Evolutionary conservation across 2,888 invertebrate species (phyloP).

Genomic region (Yponomeuta plumbellus): DNA sequence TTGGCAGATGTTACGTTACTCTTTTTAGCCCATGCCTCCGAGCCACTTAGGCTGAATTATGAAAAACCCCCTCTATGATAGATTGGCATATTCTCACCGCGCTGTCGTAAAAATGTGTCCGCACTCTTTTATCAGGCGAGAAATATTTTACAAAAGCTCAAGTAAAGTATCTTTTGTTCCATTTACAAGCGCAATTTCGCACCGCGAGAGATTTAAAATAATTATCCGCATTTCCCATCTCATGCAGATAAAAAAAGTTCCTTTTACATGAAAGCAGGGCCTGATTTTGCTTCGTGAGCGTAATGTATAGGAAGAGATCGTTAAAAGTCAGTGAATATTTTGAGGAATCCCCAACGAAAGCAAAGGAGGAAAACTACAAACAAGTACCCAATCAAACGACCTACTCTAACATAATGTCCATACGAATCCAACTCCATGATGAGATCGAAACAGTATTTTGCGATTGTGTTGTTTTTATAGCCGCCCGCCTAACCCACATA

Average conservation of each 20-base stretch:
- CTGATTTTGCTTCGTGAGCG: conserved; percentile 28
- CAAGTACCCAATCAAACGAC: not conserved
- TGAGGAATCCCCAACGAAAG: conserved; percentile 16
- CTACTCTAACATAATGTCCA: not conserved
- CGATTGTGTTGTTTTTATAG: conserved; percentile 48
- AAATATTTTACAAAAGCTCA: not conserved
- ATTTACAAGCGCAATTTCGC: conserved; percentile 12
- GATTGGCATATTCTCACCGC: not conserved
- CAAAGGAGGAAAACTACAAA: conserved; percentile 19
- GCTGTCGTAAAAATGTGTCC: not conserved
- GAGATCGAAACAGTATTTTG: not conserved
- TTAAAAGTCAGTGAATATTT: not conserved
- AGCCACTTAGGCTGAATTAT: too few relatives aligned
- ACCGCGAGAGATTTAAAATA: conserved; percentile 46
- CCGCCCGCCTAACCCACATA: conserved; percentile 33
- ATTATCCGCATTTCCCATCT: conserved; percentile 33
- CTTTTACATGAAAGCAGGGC: conserved; percentile 17
- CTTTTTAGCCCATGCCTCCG: too few relatives aligned
- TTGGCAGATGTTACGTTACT: too few relatives aligned
- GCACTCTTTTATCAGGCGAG: not conserved
- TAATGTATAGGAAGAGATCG: conserved; percentile 34
- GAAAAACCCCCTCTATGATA: not conserved
- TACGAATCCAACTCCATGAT: not conserved
- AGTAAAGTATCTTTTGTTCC: not conserved
- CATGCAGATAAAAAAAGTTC: conserved; percentile 46